A percentile compares a stretch with the other conserved stretches of the same genome.
phyloP scores from a whole-genome alignment of 2,888 invertebrate genomes.

The Antitype chi region DNA sequence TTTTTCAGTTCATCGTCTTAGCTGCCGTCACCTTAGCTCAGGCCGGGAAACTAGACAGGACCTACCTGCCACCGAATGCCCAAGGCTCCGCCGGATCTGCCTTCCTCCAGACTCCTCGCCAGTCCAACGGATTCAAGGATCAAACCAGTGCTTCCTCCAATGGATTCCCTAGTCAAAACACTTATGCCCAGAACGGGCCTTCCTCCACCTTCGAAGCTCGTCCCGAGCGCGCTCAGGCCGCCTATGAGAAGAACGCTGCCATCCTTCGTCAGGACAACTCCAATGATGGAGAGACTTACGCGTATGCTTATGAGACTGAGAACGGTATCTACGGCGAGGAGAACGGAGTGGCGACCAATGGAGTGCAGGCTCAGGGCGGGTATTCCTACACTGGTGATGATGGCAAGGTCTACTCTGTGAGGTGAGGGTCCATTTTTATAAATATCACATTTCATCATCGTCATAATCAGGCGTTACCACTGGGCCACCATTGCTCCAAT shows the following conservation, averaged over 20 bases:
- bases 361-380: conserved; percentile 85
- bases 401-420: conserved; percentile 84
- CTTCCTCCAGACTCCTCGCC: conserved; percentile 61
- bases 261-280: conserved; percentile 83
- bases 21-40: conserved; percentile 76
- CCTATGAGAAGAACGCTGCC: conserved; percentile 84
- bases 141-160: conserved; percentile 55
- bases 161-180: conserved; percentile 35
- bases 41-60: conserved; percentile 82
- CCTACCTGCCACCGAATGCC: conserved; percentile 82
- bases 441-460: too few species aligned
- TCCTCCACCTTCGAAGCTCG: conserved; percentile 65
- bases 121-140: conserved; percentile 46
- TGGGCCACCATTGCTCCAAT: background rate
- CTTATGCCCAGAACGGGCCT: conserved; percentile 25
- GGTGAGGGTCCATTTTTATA: too few species aligned
- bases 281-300: conserved; percentile 83
- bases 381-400: conserved; percentile 88
- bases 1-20: conserved; percentile 80
- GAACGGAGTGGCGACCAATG: conserved; percentile 84
- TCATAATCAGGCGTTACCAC: too few species aligned
- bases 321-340: conserved; percentile 87
- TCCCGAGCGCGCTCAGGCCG: conserved; percentile 81
- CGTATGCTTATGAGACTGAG: conserved; percentile 85
- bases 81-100: conserved; percentile 60